A percentile compares a stretch with the other conserved stretches of the same genome.
phyloP scores from a whole-genome alignment of 1,140 invertebrate genomes.

The Pseudomyrmex concolor region DNA sequence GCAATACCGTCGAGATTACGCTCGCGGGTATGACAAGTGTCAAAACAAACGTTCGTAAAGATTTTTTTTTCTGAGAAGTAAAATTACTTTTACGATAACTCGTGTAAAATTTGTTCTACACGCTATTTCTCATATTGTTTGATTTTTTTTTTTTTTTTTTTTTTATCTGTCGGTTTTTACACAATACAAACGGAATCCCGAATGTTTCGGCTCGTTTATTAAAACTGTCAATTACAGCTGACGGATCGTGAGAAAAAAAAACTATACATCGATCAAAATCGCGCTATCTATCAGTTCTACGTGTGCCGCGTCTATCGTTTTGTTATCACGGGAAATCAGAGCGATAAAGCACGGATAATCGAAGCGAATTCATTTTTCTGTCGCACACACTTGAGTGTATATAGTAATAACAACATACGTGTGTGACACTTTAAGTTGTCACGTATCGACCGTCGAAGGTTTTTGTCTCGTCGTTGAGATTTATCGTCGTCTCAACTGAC shows the following conservation, averaged over 20 bases:
- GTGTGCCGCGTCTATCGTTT: not conserved
- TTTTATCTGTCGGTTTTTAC: not conserved
- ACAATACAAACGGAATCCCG: not conserved
- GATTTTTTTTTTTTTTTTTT: not conserved
- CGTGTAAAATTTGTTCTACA: too few relatives aligned
- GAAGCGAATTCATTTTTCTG: conserved; percentile 5
- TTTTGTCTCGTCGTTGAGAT: conserved; percentile 9
- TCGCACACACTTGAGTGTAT: conserved; percentile 1
- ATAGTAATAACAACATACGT: not conserved
- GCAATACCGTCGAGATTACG: not conserved
- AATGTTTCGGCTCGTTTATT: not conserved
- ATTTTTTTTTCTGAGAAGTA: too few relatives aligned
- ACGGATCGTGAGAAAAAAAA: not conserved
- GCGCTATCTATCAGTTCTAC: conserved; percentile 17
- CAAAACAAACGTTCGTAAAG: too few relatives aligned
- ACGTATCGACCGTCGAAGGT: conserved; percentile 20
- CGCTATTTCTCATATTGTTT: too few relatives aligned
- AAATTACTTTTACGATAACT: too few relatives aligned
- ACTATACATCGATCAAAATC: conserved; percentile 2
- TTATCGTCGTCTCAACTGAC: conserved; percentile 11
- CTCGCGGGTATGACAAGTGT: not conserved
- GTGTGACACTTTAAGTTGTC: conserved; percentile 26
- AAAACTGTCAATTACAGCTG: too few relatives aligned
- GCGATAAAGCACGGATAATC: conserved; percentile 42
- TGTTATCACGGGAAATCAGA: conserved; percentile 41